Evolutionary conservation across 2,113 vertebrate genomes (phyloP).

Genomic region (Manacus vitellinus): DNA sequence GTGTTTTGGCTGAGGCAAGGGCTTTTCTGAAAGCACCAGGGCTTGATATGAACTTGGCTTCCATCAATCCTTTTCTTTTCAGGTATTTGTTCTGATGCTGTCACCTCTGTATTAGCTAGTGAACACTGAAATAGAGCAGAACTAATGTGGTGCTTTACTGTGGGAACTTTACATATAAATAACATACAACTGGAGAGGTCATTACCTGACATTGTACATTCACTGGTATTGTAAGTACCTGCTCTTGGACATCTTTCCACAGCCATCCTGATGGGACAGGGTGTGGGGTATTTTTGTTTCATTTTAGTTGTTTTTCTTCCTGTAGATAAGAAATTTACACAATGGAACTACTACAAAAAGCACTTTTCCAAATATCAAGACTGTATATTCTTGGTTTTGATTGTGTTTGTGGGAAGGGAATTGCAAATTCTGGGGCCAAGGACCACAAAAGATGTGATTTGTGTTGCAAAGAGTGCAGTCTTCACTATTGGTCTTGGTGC

Average conservation of each 20-base stretch:
- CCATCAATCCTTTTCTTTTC: background rate
- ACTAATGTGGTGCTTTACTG: background rate
- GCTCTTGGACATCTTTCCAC: background rate
- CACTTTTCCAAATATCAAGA: background rate
- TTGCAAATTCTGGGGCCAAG: background rate
- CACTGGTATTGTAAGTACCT: background rate
- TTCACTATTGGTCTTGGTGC: background rate
- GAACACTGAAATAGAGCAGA: constrained; percentile 25
- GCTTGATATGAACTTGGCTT: background rate
- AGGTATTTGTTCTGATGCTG: background rate
- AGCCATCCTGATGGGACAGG: background rate
- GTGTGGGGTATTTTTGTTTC: background rate
- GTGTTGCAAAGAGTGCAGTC: background rate
- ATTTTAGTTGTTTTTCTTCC: background rate
- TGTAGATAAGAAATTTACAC: background rate
- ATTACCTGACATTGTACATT: background rate
- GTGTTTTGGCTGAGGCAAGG: background rate
- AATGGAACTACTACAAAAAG: background rate
- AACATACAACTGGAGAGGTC: background rate
- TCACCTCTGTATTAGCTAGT: background rate
- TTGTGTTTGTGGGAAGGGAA: background rate
- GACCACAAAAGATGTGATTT: background rate
- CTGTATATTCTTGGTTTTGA: background rate
- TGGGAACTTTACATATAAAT: background rate
- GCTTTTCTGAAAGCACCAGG: background rate